These are phyloP conservation scores for Pseudeuparius sepicola DNA, from an alignment of 2,888 invertebrate genomes.

Conservation along the genomic window DNA sequence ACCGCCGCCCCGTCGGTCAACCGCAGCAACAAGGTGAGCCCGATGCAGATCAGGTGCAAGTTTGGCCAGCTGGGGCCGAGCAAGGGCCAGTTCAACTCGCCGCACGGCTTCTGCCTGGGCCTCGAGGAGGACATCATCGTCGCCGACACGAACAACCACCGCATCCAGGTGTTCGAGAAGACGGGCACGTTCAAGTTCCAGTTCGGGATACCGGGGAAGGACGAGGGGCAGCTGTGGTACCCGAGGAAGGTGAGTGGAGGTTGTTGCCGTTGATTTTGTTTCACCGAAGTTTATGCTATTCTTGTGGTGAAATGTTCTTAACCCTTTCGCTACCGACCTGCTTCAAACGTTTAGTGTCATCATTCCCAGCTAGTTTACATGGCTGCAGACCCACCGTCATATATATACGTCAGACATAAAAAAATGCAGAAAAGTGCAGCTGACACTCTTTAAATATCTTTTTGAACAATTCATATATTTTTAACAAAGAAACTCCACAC, in stretches of 20 bases:
- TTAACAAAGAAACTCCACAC: no score
- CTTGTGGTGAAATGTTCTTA: no score
- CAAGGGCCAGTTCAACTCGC: constrained; percentile 92
- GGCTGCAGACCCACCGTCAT: no score
- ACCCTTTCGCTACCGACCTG: no score
- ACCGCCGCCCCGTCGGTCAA: constrained; percentile 39
- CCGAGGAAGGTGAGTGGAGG: constrained; percentile 93
- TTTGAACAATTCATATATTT: no score
- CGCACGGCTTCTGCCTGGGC: constrained; percentile 93
- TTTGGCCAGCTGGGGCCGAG: constrained; percentile 90
- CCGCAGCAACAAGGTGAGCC: constrained; percentile 63
- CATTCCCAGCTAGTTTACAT: no score
- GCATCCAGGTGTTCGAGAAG: constrained; percentile 92
- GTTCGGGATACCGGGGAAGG: constrained; percentile 90
- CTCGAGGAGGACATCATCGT: constrained; percentile 93
- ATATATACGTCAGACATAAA: no score
- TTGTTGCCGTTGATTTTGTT: no score
- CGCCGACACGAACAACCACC: constrained; percentile 93
- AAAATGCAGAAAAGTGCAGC: no score
- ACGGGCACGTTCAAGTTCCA: constrained; percentile 87
- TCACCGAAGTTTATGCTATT: no score
- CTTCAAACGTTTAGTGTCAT: no score
- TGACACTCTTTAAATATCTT: no score
- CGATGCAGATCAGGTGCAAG: constrained; percentile 84
- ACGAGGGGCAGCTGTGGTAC: constrained; percentile 95